Evolutionary conservation across 1,140 invertebrate species (phyloP).

Genomic region (Bombus waltoni): DNA sequence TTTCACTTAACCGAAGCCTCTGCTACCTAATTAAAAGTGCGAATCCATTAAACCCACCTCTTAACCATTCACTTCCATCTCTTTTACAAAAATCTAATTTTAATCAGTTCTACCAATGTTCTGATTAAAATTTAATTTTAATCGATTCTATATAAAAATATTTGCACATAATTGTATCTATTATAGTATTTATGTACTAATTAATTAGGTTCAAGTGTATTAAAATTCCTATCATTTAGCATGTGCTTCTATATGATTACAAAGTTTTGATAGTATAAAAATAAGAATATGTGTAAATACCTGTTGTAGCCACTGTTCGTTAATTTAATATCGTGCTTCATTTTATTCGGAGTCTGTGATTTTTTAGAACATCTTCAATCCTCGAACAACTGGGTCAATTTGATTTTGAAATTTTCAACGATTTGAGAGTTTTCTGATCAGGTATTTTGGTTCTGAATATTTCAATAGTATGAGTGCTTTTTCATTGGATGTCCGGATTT

Average conservation of each 20-base stretch:
- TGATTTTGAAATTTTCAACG: background rate
- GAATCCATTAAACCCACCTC: background rate
- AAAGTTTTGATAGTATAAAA: too few relatives aligned
- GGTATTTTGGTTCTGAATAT: background rate
- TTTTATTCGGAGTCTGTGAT: background rate
- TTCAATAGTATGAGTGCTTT: background rate
- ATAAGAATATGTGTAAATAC: too few relatives aligned
- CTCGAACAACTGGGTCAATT: background rate
- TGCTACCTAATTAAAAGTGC: constrained; percentile 32
- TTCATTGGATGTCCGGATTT: too few relatives aligned
- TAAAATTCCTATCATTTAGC: too few relatives aligned
- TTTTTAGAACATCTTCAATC: background rate
- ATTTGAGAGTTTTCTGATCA: background rate
- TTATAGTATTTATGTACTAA: too few relatives aligned
- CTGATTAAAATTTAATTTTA: too few relatives aligned
- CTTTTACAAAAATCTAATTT: background rate
- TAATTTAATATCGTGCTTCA: background rate
- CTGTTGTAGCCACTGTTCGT: background rate
- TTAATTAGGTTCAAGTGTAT: too few relatives aligned
- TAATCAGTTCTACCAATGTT: background rate
- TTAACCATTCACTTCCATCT: background rate
- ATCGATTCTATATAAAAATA: too few relatives aligned
- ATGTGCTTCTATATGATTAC: too few relatives aligned
- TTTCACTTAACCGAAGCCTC: constrained; percentile 24
- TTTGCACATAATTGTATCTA: too few relatives aligned